phyloP scores from a whole-genome alignment of 1,140 invertebrate species.

The Penaeus vannamei region DNA sequence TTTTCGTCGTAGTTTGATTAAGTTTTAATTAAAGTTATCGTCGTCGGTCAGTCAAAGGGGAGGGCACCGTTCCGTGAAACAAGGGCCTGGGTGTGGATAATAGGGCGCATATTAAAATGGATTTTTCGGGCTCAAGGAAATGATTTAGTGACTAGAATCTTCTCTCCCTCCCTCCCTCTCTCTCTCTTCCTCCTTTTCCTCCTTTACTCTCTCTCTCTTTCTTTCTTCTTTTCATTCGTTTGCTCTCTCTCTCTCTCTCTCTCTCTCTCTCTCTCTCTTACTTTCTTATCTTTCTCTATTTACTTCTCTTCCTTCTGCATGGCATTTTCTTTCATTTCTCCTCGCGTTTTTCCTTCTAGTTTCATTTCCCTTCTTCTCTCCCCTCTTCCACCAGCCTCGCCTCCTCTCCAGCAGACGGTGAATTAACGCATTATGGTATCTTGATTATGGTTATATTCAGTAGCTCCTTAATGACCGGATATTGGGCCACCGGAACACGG shows the following conservation, averaged over 20 bases:
- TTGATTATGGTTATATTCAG: conserved; percentile 55
- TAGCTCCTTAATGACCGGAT: conserved; percentile 53
- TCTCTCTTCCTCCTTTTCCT: background rate
- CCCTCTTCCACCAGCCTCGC: background rate
- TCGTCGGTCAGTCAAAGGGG: conserved; percentile 67
- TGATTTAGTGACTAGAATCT: conserved; percentile 48
- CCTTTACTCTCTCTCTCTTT: background rate
- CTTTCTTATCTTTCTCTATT: background rate
- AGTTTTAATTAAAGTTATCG: conserved; percentile 68
- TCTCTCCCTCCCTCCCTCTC: background rate
- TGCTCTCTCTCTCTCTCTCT: background rate
- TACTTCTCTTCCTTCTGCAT: background rate
- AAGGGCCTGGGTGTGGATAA: conserved; percentile 62
- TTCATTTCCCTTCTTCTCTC: too few species aligned
- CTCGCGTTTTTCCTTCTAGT: background rate
- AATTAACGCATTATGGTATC: conserved; percentile 51
- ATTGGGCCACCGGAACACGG: conserved; percentile 47
- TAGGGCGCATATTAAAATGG: conserved; percentile 67
- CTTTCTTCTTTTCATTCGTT: conserved; percentile 7
- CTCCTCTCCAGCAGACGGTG: conserved; percentile 1
- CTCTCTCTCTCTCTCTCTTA: background rate
- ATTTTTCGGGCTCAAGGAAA: conserved; percentile 45
- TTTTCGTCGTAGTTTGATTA: conserved; percentile 68
- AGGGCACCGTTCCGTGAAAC: conserved; percentile 65
- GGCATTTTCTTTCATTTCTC: too few species aligned